Evolutionary conservation across 1,140 invertebrate genomes (phyloP), one percentile per base, ranked within the genome.

Genomic region (Sminthurides bifidus): DNA sequence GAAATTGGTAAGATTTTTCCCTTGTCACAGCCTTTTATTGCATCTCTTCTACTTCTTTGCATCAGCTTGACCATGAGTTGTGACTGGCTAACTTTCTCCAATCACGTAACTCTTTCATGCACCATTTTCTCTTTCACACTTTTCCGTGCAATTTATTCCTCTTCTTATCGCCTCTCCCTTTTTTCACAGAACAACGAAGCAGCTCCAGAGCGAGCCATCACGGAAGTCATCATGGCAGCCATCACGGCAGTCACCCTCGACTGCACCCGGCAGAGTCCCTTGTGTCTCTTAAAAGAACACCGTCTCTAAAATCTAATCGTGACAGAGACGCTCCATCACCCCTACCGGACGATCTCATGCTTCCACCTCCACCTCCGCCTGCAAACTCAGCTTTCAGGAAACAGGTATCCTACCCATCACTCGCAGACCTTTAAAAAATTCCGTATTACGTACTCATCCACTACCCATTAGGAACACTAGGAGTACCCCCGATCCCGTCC

Each of bases 361-460:
- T 64, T 27, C 62, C 58, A 19, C 62, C 62, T 24, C 55, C 62
- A 15, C 62, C 62, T 31, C 56, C 59, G 15, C 62, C 62, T n/a
- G 45, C 40, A 37, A 60, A 58, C 35, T 55, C 59, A 23, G 59
- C 53, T 14, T 60, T 64, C 45, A 33, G 62, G 33, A 64, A 64
- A 48, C 62, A 64, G 58, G 62, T 64, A 44, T 23, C 17, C 23
- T 35, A 31, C 6, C 0, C 5, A 19, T 50, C 29, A n/a, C 3
- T 35, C 19, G 35, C 17, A 5, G 49, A 23, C 40, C 23, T 51
- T 38, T 14, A 40, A 31, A 50, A 30, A 19, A 46, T 46, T 24
- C 44, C 19, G 26, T 46, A 27, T 15, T 14, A 46, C 44, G 30
- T 27, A 46, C 26, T 4, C 44, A 15, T 27, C 10, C 10, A 23